Conservation (phyloP, 2,888 invertebrate species). For the Creontiades dilutus region DNA sequence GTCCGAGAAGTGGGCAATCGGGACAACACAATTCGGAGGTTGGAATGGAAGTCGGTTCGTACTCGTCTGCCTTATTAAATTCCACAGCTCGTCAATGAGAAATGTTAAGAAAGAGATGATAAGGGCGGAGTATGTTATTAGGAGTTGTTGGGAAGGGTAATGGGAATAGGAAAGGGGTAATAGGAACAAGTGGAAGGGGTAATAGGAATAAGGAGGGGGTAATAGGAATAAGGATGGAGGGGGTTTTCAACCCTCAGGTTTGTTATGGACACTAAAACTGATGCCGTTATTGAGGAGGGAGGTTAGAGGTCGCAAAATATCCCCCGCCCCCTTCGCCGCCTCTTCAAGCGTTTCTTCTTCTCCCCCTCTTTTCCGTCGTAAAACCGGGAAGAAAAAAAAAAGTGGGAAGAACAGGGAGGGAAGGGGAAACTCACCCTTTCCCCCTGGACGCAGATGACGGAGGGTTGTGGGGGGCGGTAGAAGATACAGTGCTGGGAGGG, state of each 20-base stretch:
- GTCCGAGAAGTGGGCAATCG: neutral
- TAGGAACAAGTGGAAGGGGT: neutral
- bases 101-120: conserved; percentile 1
- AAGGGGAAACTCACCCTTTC: conserved; percentile 10
- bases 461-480: neutral
- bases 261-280: conserved; percentile 60
- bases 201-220: neutral
- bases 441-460: neutral
- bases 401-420: neutral
- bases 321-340: neutral
- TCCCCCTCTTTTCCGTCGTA: neutral
- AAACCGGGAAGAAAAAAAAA: neutral
- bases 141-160: no score
- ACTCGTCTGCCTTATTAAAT: neutral
- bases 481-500: neutral
- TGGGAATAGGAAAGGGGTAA: neutral
- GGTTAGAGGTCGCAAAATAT: conserved; percentile 50
- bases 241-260: conserved; percentile 35
- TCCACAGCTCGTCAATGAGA: neutral
- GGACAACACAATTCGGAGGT: neutral
- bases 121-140: no score
- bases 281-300: conserved; percentile 40
- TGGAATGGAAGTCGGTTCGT: neutral
- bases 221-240: neutral
- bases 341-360: neutral